Evolutionary conservation across 2,797 vertebrate genomes (phyloP).

Genomic region (Mus minutoides): DNA sequence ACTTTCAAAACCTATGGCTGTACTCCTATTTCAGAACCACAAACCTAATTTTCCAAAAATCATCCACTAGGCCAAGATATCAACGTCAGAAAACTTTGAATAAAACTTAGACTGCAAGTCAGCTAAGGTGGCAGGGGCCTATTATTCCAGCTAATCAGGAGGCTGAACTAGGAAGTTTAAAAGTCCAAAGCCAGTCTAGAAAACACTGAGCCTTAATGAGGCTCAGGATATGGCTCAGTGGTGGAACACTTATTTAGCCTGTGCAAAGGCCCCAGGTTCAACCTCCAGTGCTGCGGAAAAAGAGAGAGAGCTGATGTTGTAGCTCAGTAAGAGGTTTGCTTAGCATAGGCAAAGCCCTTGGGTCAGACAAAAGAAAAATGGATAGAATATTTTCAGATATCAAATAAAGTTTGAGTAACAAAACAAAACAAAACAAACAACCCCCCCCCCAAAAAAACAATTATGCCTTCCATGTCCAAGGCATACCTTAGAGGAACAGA

Average conservation of each 20-base stretch:
- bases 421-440: background rate
- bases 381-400: background rate
- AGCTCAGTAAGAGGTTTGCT: background rate
- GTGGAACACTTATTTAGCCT: background rate
- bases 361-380: background rate
- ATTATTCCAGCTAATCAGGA: background rate
- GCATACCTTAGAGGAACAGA: background rate
- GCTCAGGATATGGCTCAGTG: background rate
- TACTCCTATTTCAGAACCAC: constrained; percentile 16
- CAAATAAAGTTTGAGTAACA: constrained; percentile 3
- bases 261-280: background rate
- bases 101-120: background rate
- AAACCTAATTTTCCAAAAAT: background rate
- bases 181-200: background rate
- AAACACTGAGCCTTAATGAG: background rate
- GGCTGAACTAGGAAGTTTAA: background rate
- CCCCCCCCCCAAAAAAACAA: background rate
- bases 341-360: background rate
- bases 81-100: constrained; percentile 31
- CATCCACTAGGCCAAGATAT: background rate
- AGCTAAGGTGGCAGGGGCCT: background rate
- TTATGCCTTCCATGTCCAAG: background rate
- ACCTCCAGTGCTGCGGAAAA: background rate
- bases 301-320: background rate
- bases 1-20: constrained; percentile 36